Conservation (phyloP, 2,113 vertebrate species). For the Nematolebias whitei region DNA sequence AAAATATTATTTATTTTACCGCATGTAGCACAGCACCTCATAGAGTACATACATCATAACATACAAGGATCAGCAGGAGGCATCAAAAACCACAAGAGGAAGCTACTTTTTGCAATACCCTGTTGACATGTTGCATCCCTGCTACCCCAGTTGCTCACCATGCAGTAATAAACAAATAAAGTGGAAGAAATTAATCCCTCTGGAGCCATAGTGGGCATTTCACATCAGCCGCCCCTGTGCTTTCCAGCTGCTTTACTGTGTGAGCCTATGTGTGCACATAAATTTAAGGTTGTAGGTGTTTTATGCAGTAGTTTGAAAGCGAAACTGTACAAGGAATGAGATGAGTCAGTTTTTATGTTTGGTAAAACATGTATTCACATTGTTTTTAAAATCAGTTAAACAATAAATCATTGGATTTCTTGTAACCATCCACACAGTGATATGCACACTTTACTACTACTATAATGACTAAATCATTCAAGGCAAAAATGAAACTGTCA, state of each 20-base stretch:
- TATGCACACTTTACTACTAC: background rate
- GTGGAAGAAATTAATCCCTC: conserved; percentile 65
- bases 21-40: conserved; percentile 13
- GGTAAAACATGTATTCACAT: background rate
- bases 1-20: background rate
- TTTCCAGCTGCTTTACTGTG: conserved; percentile 58
- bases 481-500: background rate
- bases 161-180: conserved; percentile 72
- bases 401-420: background rate
- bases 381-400: background rate
- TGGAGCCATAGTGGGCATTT: conserved; percentile 66
- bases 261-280: conserved; percentile 29
- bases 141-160: conserved; percentile 55
- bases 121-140: conserved; percentile 64
- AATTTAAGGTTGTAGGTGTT: conserved; percentile 32
- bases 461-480: background rate
- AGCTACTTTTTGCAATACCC: conserved; percentile 46
- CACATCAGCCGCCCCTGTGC: conserved; percentile 47
- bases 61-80: conserved; percentile 46
- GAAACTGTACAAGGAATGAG: conserved; percentile 18
- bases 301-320: conserved; percentile 17
- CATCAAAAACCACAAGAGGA: conserved; percentile 62
- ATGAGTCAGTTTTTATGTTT: conserved; percentile 9
- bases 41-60: conserved; percentile 28
- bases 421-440: background rate